Evolutionary conservation across 2,113 vertebrate species (phyloP).

Genomic region (Nycticebus coucang): DNA sequence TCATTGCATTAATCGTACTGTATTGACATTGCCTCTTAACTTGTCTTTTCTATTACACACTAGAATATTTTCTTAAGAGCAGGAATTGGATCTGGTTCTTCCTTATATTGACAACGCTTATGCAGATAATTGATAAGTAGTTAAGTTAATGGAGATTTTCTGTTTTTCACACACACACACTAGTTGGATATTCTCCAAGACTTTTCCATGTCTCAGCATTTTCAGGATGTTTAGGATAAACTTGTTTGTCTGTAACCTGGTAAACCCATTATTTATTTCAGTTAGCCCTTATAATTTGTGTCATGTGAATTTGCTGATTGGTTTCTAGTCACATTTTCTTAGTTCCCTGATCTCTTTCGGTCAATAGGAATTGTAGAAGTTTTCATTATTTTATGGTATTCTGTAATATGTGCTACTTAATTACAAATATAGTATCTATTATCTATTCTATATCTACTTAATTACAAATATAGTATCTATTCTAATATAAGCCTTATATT

Average conservation of each 20-base stretch:
- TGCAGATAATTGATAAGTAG: not conserved
- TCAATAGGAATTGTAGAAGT: not conserved
- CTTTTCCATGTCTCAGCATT: slow-evolving; percentile 1
- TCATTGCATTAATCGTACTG: not conserved
- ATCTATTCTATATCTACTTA: slow-evolving; percentile 32
- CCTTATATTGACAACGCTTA: not conserved
- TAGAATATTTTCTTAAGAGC: not conserved
- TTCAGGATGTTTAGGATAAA: slow-evolving; percentile 44
- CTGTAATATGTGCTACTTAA: slow-evolving; percentile 10
- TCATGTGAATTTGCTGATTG: slow-evolving; percentile 37
- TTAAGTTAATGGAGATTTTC: not conserved
- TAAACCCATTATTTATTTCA: slow-evolving; percentile 7
- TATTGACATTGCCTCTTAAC: not conserved
- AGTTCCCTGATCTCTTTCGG: not conserved
- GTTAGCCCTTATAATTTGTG: not conserved
- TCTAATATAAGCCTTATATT: slow-evolving; percentile 13
- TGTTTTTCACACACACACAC: not conserved
- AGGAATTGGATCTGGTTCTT: not conserved
- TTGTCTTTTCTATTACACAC: not conserved
- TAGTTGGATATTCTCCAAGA: not conserved
- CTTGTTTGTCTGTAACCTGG: not conserved
- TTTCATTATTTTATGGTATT: slow-evolving; percentile 43
- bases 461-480: not conserved
- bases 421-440: not conserved
- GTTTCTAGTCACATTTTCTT: slow-evolving; percentile 34